Conservation (phyloP, 2,797 vertebrate genomes). For the Cheirogaleus major region DNA sequence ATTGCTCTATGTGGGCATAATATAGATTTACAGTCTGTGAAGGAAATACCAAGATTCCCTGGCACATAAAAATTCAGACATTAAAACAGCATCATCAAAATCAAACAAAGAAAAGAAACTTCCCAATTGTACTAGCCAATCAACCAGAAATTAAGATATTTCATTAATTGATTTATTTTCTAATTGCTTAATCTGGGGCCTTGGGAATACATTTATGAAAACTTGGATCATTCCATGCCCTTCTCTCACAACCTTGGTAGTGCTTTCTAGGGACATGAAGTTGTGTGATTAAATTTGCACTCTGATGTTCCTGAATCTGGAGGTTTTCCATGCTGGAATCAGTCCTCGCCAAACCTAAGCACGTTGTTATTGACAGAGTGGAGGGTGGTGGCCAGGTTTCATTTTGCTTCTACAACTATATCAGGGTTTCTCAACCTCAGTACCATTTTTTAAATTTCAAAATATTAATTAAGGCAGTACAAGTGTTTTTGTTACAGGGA, state of each 20-base stretch:
- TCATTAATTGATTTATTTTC: neutral
- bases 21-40: slow-evolving; percentile 43
- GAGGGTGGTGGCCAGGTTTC: neutral
- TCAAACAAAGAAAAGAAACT: neutral
- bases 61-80: neutral
- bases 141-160: neutral
- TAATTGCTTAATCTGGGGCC: neutral
- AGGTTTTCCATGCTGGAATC: neutral
- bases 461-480: neutral
- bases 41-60: slow-evolving; percentile 1
- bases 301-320: neutral
- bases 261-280: neutral
- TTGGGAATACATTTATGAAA: neutral
- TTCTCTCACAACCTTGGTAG: neutral
- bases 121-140: neutral
- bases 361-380: neutral
- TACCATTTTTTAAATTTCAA: neutral
- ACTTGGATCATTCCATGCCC: neutral
- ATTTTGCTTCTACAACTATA: neutral
- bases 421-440: neutral
- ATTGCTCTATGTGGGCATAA: neutral
- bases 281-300: neutral
- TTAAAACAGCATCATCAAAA: slow-evolving; percentile 15
- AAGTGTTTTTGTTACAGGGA: neutral
- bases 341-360: neutral